phyloP scores from a whole-genome alignment of 2,888 invertebrate genomes.

The Tineola bisselliella region DNA sequence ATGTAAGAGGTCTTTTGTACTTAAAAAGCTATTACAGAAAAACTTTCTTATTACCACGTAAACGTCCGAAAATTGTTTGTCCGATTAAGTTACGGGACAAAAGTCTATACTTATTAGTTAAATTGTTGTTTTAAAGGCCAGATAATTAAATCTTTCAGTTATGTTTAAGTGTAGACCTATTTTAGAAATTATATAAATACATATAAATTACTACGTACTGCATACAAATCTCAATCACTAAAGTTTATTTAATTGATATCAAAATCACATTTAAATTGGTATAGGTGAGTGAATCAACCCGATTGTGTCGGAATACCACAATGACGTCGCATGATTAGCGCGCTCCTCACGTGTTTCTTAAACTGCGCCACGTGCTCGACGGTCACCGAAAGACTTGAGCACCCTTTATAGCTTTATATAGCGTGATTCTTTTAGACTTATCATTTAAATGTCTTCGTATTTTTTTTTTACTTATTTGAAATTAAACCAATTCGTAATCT shows the following conservation, averaged over 20 bases:
- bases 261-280: background rate
- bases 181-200: no score
- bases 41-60: background rate
- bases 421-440: background rate
- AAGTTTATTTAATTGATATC: background rate
- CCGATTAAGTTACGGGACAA: background rate
- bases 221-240: no score
- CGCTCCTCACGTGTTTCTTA: conserved; percentile 54
- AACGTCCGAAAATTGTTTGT: background rate
- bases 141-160: no score
- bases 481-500: no score
- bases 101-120: background rate
- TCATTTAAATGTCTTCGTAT: no score
- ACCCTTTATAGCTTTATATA: conserved; percentile 29
- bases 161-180: no score
- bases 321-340: conserved; percentile 49
- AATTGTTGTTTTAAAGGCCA: no score
- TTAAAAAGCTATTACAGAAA: background rate
- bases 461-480: no score
- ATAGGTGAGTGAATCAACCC: background rate
- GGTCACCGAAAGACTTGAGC: conserved; percentile 22
- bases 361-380: conserved; percentile 52
- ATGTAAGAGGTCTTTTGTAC: background rate
- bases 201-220: no score
- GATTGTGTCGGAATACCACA: conserved; percentile 17